Percentiles rank a stretch among this genome's conserved stretches.
Evolutionary conservation across 2,888 invertebrate genomes (phyloP).

Genomic region (Rhagium mordax): DNA sequence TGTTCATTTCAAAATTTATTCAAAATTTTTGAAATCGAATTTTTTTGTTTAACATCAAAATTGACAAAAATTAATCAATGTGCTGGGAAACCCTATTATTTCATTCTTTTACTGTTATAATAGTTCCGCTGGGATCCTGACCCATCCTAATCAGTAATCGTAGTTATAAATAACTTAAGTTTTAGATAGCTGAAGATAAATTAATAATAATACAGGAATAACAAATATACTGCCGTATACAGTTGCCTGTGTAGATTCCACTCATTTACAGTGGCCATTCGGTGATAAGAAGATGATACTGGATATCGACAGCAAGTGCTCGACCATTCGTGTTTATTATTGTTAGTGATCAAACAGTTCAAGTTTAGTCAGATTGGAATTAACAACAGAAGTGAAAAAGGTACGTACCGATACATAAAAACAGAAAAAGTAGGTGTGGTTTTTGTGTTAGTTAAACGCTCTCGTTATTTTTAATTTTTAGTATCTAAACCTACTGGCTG

Average conservation of each 20-base stretch:
- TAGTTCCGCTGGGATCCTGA: too few relatives aligned
- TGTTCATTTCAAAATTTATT: too few relatives aligned
- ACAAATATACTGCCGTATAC: not conserved
- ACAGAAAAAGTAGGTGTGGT: not conserved
- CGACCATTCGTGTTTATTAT: not conserved
- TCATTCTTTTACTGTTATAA: too few relatives aligned
- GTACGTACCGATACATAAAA: not conserved
- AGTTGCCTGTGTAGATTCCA: not conserved
- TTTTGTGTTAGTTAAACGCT: not conserved
- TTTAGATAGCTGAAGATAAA: too few relatives aligned
- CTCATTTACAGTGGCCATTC: not conserved
- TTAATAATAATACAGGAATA: not conserved
- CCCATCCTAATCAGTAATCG: too few relatives aligned
- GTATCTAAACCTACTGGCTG: not conserved
- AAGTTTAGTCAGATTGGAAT: slow-evolving; percentile 19
- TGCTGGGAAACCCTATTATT: too few relatives aligned
- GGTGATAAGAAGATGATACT: not conserved
- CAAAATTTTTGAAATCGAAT: too few relatives aligned
- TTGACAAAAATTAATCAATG: too few relatives aligned
- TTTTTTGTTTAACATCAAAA: too few relatives aligned
- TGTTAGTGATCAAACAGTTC: not conserved
- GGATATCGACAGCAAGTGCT: not conserved
- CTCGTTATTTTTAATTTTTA: not conserved
- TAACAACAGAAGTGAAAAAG: not conserved
- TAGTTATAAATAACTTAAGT: too few relatives aligned